phyloP scores from a whole-genome alignment of 1,140 invertebrate genomes.

The Aethina tumida region DNA sequence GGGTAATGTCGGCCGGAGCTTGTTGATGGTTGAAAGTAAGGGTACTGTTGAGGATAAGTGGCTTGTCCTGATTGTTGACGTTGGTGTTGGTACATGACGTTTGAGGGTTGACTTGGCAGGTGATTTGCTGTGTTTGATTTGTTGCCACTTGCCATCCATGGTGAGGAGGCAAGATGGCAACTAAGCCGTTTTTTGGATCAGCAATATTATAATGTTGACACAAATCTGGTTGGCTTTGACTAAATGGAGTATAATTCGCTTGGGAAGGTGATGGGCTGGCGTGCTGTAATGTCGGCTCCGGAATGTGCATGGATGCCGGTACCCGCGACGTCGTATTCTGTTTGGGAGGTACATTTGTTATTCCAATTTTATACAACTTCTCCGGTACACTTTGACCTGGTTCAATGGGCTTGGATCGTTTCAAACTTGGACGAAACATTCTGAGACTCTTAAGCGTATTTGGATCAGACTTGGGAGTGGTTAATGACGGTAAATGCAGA shows the following conservation, averaged over 20 bases:
- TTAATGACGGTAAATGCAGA: slow-evolving; percentile 8
- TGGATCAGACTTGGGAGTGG: slow-evolving; percentile 38
- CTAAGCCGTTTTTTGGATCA: slow-evolving; percentile 27
- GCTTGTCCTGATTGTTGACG: slow-evolving; percentile 1
- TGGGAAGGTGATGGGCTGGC: no score
- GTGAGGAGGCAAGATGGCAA: slow-evolving; percentile 24
- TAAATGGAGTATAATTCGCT: no score
- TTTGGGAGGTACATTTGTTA: no score
- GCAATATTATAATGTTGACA: no score
- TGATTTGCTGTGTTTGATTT: slow-evolving; percentile 12
- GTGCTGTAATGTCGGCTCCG: no score
- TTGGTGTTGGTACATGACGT: slow-evolving; percentile 6
- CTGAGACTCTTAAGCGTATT: slow-evolving; percentile 44
- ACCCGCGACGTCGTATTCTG: neutral
- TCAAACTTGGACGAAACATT: slow-evolving; percentile 41
- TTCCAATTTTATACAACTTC: no score
- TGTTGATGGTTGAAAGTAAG: slow-evolving; percentile 3
- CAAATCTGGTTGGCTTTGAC: no score
- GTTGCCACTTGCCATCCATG: slow-evolving; percentile 26
- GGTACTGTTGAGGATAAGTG: neutral
- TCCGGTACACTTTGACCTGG: slow-evolving; percentile 5
- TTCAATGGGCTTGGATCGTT: slow-evolving; percentile 17
- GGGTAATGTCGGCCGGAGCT: neutral
- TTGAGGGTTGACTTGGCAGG: slow-evolving; percentile 17
- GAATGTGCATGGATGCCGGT: neutral